Evolutionary conservation across 2,797 vertebrate species (phyloP).

Genomic region (Paratrypauchen microcephalus): DNA sequence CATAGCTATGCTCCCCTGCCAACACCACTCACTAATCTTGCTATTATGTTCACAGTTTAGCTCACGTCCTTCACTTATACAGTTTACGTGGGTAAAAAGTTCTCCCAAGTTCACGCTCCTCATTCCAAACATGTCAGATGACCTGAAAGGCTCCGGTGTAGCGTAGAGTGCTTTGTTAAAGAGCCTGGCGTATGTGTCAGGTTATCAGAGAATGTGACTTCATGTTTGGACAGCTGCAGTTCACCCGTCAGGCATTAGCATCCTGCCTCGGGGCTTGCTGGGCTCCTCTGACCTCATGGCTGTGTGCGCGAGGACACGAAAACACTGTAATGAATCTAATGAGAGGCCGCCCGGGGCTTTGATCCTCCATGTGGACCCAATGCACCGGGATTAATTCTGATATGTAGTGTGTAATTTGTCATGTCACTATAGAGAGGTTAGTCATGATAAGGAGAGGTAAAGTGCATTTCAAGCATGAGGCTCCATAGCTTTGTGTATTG

Average conservation of each 20-base stretch:
- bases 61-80: neutral
- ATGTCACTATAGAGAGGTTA: slow-evolving; percentile 1
- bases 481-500: neutral
- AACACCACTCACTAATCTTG: too few relatives aligned
- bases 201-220: slow-evolving; percentile 38
- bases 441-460: neutral
- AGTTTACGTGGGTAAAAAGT: neutral
- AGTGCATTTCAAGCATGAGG: slow-evolving; percentile 8
- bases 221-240: slow-evolving; percentile 59
- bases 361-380: slow-evolving; percentile 21
- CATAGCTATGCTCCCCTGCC: too few relatives aligned
- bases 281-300: slow-evolving; percentile 37
- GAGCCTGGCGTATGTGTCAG: neutral
- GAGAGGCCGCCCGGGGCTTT: slow-evolving; percentile 28
- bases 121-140: neutral
- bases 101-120: neutral
- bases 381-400: slow-evolving; percentile 4
- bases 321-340: slow-evolving; percentile 29
- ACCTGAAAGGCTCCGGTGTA: slow-evolving; percentile 14
- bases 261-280: slow-evolving; percentile 15
- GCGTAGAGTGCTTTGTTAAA: slow-evolving; percentile 17
- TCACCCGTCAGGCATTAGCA: slow-evolving; percentile 33
- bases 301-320: slow-evolving; percentile 32
- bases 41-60: too few relatives aligned
- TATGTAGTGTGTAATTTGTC: slow-evolving; percentile 4